phyloP scores from a whole-genome alignment of 2,888 invertebrate genomes.

The Oscheius sp. region DNA sequence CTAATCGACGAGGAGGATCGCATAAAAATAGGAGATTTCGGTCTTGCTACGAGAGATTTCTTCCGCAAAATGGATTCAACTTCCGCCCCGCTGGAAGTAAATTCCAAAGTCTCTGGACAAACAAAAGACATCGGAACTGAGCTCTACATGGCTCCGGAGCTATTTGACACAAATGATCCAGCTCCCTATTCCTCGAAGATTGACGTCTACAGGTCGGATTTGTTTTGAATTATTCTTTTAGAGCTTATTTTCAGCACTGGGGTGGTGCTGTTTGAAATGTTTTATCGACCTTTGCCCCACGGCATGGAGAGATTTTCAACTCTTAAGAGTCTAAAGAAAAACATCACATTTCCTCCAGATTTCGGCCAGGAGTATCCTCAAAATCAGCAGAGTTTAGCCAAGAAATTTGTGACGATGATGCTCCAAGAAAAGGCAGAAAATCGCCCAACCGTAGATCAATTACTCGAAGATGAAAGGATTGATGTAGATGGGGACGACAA shows the following conservation, averaged over 20 bases:
- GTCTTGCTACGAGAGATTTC: constrained; percentile 78
- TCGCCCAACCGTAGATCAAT: constrained; percentile 50
- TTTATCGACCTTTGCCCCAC: constrained; percentile 83
- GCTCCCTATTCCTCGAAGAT: constrained; percentile 72
- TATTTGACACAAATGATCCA: constrained; percentile 73
- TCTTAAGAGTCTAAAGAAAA: constrained; percentile 72
- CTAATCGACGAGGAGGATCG: constrained; percentile 89
- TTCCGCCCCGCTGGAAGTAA: not conserved
- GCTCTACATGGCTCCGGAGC: constrained; percentile 92
- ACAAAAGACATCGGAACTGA: constrained; percentile 85
- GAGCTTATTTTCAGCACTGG: constrained; percentile 67
- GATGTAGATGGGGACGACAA: constrained; percentile 53
- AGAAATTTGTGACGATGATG: constrained; percentile 49
- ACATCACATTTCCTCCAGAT: constrained; percentile 22
- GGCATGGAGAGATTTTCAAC: constrained; percentile 88
- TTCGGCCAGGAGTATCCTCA: constrained; percentile 4
- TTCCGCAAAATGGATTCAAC: constrained; percentile 24
- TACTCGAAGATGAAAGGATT: constrained; percentile 54
- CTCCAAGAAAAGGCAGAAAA: constrained; percentile 44
- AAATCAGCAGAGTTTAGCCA: constrained; percentile 8
- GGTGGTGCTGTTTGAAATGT: constrained; percentile 80
- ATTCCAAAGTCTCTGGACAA: constrained; percentile 30
- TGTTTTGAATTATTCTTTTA: not conserved
- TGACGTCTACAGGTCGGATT: constrained; percentile 84
- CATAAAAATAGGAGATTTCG: constrained; percentile 97